Conservation (phyloP, 1,140 invertebrate genomes). For the Drosophila repletoides region DNA sequence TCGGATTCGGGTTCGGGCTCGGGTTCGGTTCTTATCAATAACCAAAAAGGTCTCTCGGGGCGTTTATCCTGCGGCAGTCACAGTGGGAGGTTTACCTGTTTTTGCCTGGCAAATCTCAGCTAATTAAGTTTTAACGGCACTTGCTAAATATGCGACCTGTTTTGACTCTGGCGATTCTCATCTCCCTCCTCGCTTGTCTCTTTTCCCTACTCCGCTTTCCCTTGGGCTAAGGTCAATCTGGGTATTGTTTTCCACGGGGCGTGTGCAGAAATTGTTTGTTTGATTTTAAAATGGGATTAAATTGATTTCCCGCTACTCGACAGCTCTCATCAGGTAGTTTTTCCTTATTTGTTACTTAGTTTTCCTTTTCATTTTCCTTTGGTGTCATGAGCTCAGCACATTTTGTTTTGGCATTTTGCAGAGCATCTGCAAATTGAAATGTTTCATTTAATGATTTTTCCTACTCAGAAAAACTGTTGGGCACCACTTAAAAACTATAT, state of each 20-base stretch:
- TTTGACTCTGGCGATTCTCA: slow-evolving; percentile 1
- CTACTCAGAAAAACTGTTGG: not conserved
- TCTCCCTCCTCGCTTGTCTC: slow-evolving; percentile 1
- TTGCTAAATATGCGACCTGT: slow-evolving; percentile 57
- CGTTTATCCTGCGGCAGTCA: slow-evolving; percentile 65
- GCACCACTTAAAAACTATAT: not conserved
- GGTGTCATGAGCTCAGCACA: slow-evolving; percentile 61
- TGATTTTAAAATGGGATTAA: slow-evolving; percentile 75
- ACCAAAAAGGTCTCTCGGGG: slow-evolving; percentile 49
- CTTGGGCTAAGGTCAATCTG: not conserved
- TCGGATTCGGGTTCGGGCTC: not conserved
- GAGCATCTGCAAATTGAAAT: slow-evolving; percentile 52
- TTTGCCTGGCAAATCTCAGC: slow-evolving; percentile 57
- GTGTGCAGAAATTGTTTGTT: slow-evolving; percentile 60
- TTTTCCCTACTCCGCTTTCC: not conserved
- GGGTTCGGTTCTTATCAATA: slow-evolving; percentile 17
- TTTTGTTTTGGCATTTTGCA: slow-evolving; percentile 35
- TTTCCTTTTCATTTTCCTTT: not conserved
- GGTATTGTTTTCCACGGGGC: slow-evolving; percentile 42
- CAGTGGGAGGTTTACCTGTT: slow-evolving; percentile 58
- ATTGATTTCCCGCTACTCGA: slow-evolving; percentile 75
- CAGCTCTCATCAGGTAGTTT: slow-evolving; percentile 22
- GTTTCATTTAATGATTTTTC: slow-evolving; percentile 42
- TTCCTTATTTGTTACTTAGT: slow-evolving; percentile 1
- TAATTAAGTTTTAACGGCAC: slow-evolving; percentile 79